Base-by-base conservation (phyloP, 2,888 invertebrate genomes). In the Nomada fabriciana region DNA sequence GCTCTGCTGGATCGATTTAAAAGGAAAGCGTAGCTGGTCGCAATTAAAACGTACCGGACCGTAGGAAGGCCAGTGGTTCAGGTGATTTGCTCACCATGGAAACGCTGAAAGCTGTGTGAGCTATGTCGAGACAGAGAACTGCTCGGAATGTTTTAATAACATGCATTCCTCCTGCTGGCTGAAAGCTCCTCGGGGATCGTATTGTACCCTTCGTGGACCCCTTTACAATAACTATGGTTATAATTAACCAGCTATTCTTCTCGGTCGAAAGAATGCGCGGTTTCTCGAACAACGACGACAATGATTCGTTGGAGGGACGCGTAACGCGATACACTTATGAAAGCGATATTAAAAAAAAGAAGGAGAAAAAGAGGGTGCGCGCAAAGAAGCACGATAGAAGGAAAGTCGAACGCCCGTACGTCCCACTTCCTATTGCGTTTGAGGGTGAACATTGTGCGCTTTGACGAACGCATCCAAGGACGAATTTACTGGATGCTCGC, bases 131-230 rank as follows among this genome's bases (percentile, higher is more conserved):
- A 77, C 80, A 59, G 82, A 82, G 82, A 75, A 77, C 76, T 72
- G 74, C 74, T 67, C 83, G 88, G 88, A 88, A 91, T 91, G 90
- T 91, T 90, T 91, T 91, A 91, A 91, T 91, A 91, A 91, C 82
- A 87, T 90, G 90, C 90, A 91, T 91, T 90, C 91, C 90, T 83
- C 76, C 78, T 83, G 87, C 75, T 73, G 85, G 90, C 89, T 90
- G 89, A 73, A 69, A 82, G 77, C 76, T 68, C 47, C 71, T 57
- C 42, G 36, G 63, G 64, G 67, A 71, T 70, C 43, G 76, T 20
- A 73, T 61, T 67, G 75, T 75, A n/a, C 60, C 72, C 69, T 69
- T 20, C 43, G 60, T 18, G 61, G 59, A 18, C 55, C 65, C 61
- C 74, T 70, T 70, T 61, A 76, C 74, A 71, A 77, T 69, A 72